Evolutionary conservation across 2,797 vertebrate genomes (phyloP).

Genomic region (Babyrousa celebensis): DNA sequence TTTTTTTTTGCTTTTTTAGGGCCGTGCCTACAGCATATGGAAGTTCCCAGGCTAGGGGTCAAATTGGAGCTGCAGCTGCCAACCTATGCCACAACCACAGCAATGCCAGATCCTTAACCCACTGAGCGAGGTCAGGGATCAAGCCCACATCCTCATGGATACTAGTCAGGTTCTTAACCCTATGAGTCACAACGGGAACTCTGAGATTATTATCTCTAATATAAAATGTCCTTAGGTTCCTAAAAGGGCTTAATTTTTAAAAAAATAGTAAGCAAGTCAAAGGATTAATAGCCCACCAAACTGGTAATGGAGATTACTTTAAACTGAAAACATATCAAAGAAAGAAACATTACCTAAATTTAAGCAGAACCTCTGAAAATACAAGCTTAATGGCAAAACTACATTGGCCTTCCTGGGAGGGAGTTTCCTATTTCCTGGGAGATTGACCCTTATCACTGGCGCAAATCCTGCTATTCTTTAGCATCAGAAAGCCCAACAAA

Average conservation of each 20-base stretch:
- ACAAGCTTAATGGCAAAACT: neutral
- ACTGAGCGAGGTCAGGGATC: no score
- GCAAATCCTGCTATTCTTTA: neutral
- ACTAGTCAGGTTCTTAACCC: no score
- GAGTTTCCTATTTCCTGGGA: constrained; percentile 8
- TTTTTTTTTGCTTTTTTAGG: no score
- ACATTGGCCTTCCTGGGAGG: neutral
- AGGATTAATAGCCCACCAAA: constrained; percentile 21
- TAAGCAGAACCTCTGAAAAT: constrained; percentile 33
- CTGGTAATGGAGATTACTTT: constrained; percentile 14
- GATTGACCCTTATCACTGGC: neutral
- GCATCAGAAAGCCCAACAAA: constrained; percentile 18
- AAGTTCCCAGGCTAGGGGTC: no score
- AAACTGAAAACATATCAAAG: constrained; percentile 45
- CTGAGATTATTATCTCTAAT: constrained; percentile 60
- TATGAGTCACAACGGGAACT: no score
- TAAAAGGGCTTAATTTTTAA: constrained; percentile 53
- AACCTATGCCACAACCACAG: no score
- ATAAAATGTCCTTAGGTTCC: constrained; percentile 8
- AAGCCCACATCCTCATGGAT: no score
- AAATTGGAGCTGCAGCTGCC: no score
- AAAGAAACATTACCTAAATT: neutral
- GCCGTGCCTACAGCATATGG: no score
- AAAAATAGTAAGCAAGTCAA: constrained; percentile 28
- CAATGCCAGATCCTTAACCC: no score